Evolutionary conservation across 2,888 invertebrate species (phyloP), one percentile per base, ranked within the genome.

Genomic region (Electrophaes corylata): DNA sequence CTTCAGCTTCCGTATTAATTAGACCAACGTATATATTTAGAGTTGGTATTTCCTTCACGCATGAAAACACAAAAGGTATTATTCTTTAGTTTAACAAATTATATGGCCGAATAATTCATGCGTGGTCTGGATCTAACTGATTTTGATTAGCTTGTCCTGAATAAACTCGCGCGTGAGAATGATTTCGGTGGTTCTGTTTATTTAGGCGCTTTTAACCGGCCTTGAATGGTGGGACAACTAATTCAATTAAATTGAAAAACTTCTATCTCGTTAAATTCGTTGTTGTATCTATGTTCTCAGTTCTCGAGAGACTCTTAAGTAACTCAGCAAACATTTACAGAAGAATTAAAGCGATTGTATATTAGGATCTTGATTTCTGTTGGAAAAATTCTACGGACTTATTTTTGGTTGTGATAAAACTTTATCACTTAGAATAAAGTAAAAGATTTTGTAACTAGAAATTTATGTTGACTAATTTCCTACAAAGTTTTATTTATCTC

Each of bases 141-240:
- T 69, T 75, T 75, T 74, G 72, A 75, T 75, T 73, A 70, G 71
- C 67, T 70, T 57, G 55, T 62, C 70, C 69, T 71, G 65, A 70
- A 70, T 70, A 71, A 72, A 71, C 63, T 55, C 62, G 60, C 64
- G 66, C 66, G 68, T 68, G 68, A 64, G 70, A 69, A 70, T 69
- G 71, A 75, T 75, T 64, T 67, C 58, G 67, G 64, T 63, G 67
- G 60, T 58, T 52, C 58, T 75, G 68, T 78, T 76, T 76, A 71
- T 72, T 75, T 76, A 75, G 71, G 73, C 59, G 57, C 60, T 65
- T 66, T 67, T 67, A 73, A 66, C 70, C 64, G 62, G 68, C 69
- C 60, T 70, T 74, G 58, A 66, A 69, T 49, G 66, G 57, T 59
- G 65, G 60, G 64, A 56, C 65, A 71, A 73, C 65, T 73, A 71